These are phyloP conservation scores for Oligia fasciuncula DNA, from an alignment of 2,888 invertebrate species.

Conservation along the genomic window DNA sequence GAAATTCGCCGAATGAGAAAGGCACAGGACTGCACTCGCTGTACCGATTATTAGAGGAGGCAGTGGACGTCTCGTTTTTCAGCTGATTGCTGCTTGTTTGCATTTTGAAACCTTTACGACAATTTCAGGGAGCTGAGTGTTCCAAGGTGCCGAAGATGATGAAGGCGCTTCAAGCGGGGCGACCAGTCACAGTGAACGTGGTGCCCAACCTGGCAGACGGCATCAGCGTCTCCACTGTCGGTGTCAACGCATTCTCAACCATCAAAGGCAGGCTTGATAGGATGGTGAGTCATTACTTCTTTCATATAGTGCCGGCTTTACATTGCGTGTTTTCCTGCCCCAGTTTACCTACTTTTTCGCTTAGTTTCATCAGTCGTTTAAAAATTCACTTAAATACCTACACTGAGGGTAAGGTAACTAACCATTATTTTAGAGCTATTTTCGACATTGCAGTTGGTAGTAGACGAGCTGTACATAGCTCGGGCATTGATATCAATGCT, in stretches of 20 bases:
- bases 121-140: slow-evolving; percentile 93
- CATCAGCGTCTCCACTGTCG: slow-evolving; percentile 92
- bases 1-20: not conserved
- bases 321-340: not conserved
- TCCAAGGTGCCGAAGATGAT: slow-evolving; percentile 94
- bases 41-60: not conserved
- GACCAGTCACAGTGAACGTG: slow-evolving; percentile 90
- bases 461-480: slow-evolving; percentile 92
- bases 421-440: slow-evolving; percentile 6
- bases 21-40: not conserved
- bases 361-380: not conserved
- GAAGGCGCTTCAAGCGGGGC: slow-evolving; percentile 91
- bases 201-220: slow-evolving; percentile 93
- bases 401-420: not conserved
- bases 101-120: not conserved
- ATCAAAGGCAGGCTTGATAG: slow-evolving; percentile 92
- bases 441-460: slow-evolving; percentile 86
- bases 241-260: slow-evolving; percentile 93
- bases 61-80: not conserved
- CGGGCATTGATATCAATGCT: slow-evolving; percentile 92
- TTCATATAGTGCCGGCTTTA: not conserved
- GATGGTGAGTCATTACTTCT: slow-evolving; percentile 84
- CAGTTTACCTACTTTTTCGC: not conserved
- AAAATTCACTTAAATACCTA: not conserved
- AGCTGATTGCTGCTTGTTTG: not conserved